These are phyloP conservation scores for Hydroisotoma schaefferi DNA, from an alignment of 2,888 invertebrate species.

Conservation along the genomic window DNA sequence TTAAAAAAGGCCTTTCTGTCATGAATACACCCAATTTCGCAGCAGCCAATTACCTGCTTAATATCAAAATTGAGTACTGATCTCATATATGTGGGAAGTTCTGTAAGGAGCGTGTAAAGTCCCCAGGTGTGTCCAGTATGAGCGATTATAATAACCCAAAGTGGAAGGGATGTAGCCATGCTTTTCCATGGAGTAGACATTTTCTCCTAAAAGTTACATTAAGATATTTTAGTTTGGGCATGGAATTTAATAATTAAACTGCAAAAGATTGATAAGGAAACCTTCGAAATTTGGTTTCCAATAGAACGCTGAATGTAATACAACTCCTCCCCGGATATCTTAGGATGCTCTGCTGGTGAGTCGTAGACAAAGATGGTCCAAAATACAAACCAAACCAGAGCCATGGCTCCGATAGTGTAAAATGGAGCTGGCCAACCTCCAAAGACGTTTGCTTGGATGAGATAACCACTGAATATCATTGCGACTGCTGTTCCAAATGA, in stretches of 20 bases:
- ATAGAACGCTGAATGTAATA: slow-evolving; percentile 56
- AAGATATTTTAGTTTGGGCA: slow-evolving; percentile 12
- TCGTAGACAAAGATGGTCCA: slow-evolving; percentile 74
- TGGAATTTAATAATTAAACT: background rate
- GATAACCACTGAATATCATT: slow-evolving; percentile 75
- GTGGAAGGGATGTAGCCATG: slow-evolving; percentile 71
- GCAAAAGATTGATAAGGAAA: slow-evolving; percentile 4
- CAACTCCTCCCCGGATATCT: slow-evolving; percentile 69
- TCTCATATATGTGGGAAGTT: slow-evolving; percentile 78
- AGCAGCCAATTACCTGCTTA: slow-evolving; percentile 54
- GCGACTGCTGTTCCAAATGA: slow-evolving; percentile 88
- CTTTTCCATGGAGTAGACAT: slow-evolving; percentile 73
- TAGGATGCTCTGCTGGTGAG: slow-evolving; percentile 67
- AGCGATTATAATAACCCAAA: slow-evolving; percentile 83
- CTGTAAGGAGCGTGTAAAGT: slow-evolving; percentile 78
- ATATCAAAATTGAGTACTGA: slow-evolving; percentile 77
- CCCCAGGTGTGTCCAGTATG: slow-evolving; percentile 69
- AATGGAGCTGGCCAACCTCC: slow-evolving; percentile 87
- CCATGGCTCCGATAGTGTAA: slow-evolving; percentile 74
- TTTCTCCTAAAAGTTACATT: slow-evolving; percentile 62
- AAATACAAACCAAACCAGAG: slow-evolving; percentile 75
- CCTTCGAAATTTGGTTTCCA: slow-evolving; percentile 34
- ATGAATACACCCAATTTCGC: too few relatives aligned
- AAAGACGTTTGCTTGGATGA: slow-evolving; percentile 69
- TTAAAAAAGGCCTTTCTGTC: too few relatives aligned